Conservation (phyloP, 1,140 invertebrate species). For the Aphidius ervi region DNA sequence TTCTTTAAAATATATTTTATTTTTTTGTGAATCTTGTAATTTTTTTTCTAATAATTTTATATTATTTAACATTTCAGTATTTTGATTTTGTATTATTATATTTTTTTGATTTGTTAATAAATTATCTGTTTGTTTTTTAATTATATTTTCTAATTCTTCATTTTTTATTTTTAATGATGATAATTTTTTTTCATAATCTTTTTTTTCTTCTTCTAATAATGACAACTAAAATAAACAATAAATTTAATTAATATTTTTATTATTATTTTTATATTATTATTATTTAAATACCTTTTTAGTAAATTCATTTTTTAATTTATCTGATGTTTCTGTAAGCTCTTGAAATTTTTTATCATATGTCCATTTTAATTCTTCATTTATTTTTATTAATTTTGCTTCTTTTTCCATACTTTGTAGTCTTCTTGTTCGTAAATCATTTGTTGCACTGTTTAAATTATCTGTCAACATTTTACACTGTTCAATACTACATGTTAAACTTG, state of each 20-base stretch:
- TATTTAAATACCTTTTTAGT: constrained; percentile 25
- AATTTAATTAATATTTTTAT: no score
- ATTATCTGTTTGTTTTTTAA: constrained; percentile 43
- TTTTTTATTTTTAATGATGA: constrained; percentile 46
- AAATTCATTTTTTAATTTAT: constrained; percentile 45
- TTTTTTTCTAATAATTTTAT: constrained; percentile 58
- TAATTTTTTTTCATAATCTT: constrained; percentile 37
- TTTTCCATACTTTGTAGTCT: constrained; percentile 47
- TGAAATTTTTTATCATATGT: constrained; percentile 45
- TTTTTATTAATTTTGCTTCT: constrained; percentile 42
- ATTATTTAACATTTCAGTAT: constrained; percentile 47
- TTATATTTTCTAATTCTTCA: constrained; percentile 40
- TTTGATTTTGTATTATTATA: constrained; percentile 48
- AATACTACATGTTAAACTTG: constrained; percentile 40
- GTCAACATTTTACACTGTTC: constrained; percentile 47
- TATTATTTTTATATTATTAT: no score
- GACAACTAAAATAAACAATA: constrained; percentile 19
- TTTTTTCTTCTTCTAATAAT: constrained; percentile 40
- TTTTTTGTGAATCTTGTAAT: constrained; percentile 51
- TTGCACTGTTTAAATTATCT: constrained; percentile 44
- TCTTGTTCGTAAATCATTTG: constrained; percentile 42
- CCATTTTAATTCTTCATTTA: constrained; percentile 45
- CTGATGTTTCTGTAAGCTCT: constrained; percentile 39
- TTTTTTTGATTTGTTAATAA: constrained; percentile 44
- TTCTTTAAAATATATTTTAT: constrained; percentile 60